Evolutionary conservation across 2,113 vertebrate genomes (phyloP).

Genomic region (Gobius niger): DNA sequence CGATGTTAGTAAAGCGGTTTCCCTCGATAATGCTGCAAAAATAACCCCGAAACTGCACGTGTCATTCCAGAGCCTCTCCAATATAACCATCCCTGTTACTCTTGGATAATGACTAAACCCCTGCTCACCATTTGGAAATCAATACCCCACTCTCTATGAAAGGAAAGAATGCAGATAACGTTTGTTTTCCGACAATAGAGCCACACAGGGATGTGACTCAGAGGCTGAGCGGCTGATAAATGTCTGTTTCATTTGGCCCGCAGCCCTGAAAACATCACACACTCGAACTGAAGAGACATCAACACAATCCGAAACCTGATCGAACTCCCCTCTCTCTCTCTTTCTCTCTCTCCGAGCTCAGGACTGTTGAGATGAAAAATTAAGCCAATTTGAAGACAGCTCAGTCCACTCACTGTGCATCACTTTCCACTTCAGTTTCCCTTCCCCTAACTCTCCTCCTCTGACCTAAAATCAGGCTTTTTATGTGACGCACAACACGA

Average conservation of each 20-base stretch:
- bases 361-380: constrained; percentile 6
- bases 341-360: constrained; percentile 10
- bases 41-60: not conserved
- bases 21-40: not conserved
- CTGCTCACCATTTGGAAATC: constrained; percentile 32
- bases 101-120: constrained; percentile 26
- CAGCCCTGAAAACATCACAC: constrained; percentile 29
- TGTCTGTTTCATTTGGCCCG: constrained; percentile 55
- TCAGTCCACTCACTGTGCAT: constrained; percentile 14
- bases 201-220: constrained; percentile 51
- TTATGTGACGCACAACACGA: constrained; percentile 44
- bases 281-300: constrained; percentile 26
- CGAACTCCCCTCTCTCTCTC: constrained; percentile 13
- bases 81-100: constrained; percentile 23
- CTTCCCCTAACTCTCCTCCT: constrained; percentile 12
- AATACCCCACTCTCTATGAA: constrained; percentile 39
- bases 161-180: constrained; percentile 52
- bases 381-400: not conserved
- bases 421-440: constrained; percentile 4
- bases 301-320: constrained; percentile 27
- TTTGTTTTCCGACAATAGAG: constrained; percentile 51
- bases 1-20: not conserved
- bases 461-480: constrained; percentile 42
- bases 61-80: constrained; percentile 11
- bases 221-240: constrained; percentile 38